These are phyloP conservation scores for Eospalax fontanierii DNA, from an alignment of 2,797 vertebrate species.

Conservation along the genomic window DNA sequence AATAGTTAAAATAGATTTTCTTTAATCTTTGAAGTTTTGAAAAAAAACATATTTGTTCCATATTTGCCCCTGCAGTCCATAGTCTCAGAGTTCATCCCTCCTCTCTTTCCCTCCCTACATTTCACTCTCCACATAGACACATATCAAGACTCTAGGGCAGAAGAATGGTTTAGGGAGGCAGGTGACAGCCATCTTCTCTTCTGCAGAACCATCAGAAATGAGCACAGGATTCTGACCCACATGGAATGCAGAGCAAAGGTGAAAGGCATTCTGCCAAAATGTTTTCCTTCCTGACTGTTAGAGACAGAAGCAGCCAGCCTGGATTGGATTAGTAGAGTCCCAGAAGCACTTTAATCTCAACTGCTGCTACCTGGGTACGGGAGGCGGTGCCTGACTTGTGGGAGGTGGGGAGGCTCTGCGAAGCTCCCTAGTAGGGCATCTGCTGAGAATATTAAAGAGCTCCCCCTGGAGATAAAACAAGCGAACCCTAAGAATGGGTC, in stretches of 20 bases:
- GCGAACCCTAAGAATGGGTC: slow-evolving; percentile 57
- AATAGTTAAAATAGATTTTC: slow-evolving; percentile 18
- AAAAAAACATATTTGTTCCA: background rate
- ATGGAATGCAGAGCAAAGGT: slow-evolving; percentile 59
- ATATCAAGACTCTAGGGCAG: background rate
- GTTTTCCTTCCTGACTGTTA: slow-evolving; percentile 77
- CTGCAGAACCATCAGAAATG: background rate
- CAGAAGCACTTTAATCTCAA: slow-evolving; percentile 87
- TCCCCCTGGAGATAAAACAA: slow-evolving; percentile 75
- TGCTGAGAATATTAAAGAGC: slow-evolving; percentile 79
- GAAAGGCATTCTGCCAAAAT: slow-evolving; percentile 84
- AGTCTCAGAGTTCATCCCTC: background rate
- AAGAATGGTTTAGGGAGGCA: background rate
- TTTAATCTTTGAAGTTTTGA: slow-evolving; percentile 52
- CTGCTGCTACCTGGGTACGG: slow-evolving; percentile 70
- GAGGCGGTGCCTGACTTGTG: slow-evolving; percentile 77
- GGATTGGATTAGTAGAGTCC: slow-evolving; percentile 86
- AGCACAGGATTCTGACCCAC: background rate
- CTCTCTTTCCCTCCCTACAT: too few relatives aligned
- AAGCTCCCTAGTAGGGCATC: slow-evolving; percentile 75
- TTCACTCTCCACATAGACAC: background rate
- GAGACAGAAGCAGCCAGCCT: slow-evolving; percentile 82
- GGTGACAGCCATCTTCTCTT: slow-evolving; percentile 48
- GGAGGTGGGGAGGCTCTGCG: slow-evolving; percentile 71
- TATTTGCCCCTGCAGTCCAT: background rate